Percentiles rank a stretch among this genome's conserved stretches.
These are phyloP conservation scores for Chaetoderma sp. DNA, from an alignment of 2,888 invertebrate genomes.

Conservation along the genomic window DNA sequence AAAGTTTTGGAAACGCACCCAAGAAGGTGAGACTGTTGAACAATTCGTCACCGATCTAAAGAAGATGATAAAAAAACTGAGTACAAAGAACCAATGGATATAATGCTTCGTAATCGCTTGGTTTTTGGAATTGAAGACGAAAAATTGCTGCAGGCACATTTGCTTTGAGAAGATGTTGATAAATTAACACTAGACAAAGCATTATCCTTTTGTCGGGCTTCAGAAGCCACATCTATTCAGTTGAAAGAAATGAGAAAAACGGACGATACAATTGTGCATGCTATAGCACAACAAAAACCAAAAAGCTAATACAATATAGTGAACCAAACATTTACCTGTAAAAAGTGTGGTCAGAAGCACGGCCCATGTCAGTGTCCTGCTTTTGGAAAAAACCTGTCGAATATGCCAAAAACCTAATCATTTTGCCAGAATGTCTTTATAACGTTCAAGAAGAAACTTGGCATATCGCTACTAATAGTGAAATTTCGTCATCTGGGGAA, in stretches of 20 bases:
- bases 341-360: constrained; percentile 17
- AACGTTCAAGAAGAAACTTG: not conserved
- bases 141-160: too few relatives aligned
- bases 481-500: too few relatives aligned
- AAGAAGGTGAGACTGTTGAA: constrained; percentile 23
- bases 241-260: too few relatives aligned
- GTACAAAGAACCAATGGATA: too few relatives aligned
- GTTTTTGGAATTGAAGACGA: too few relatives aligned
- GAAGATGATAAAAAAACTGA: constrained; percentile 14
- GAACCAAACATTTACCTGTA: constrained; percentile 11
- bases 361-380: constrained; percentile 24
- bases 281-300: not conserved
- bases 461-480: not conserved
- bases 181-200: too few relatives aligned
- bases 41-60: constrained; percentile 24
- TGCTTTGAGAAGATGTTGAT: too few relatives aligned
- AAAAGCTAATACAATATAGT: not conserved
- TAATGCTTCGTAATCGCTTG: too few relatives aligned
- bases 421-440: constrained; percentile 11
- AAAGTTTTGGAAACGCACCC: constrained; percentile 13
- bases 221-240: too few relatives aligned
- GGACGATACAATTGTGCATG: too few relatives aligned
- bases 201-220: too few relatives aligned
- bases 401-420: constrained; percentile 19
- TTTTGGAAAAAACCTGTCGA: constrained; percentile 23